A percentile compares a stretch with the other conserved stretches of the same genome.
These are phyloP conservation scores for Drosophila paucipuncta DNA, from an alignment of 2,888 invertebrate species.

Conservation along the genomic window DNA sequence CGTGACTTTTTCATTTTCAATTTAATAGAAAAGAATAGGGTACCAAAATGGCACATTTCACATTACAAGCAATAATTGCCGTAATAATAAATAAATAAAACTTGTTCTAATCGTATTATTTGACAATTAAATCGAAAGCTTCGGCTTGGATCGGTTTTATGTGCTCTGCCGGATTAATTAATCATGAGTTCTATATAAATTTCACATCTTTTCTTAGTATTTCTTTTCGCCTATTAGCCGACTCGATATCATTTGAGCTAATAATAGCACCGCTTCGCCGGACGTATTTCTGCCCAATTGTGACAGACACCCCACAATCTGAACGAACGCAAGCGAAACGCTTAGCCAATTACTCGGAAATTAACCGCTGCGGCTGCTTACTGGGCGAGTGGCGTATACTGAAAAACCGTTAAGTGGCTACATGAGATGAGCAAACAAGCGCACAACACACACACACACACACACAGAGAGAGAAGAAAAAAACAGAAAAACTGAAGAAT, in stretches of 20 bases:
- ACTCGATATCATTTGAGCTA: slow-evolving; percentile 45
- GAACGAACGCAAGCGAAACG: slow-evolving; percentile 73
- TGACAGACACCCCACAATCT: slow-evolving; percentile 52
- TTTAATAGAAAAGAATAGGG: not conserved
- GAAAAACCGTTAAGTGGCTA: slow-evolving; percentile 74
- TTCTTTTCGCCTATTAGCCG: slow-evolving; percentile 1
- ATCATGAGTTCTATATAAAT: not conserved
- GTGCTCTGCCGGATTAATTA: not conserved
- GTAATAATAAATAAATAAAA: not conserved
- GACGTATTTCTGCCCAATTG: slow-evolving; percentile 55
- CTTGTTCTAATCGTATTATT: not conserved
- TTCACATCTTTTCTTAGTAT: not conserved
- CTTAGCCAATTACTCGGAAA: slow-evolving; percentile 77
- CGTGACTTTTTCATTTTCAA: not conserved
- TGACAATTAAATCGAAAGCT: not conserved
- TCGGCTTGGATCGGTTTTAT: not conserved
- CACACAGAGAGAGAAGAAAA: not conserved
- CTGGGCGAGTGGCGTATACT: slow-evolving; percentile 63
- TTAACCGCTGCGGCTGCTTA: slow-evolving; percentile 68
- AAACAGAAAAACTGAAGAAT: slow-evolving; percentile 16
- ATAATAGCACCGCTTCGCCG: slow-evolving; percentile 35
- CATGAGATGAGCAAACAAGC: slow-evolving; percentile 56
- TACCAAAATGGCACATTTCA: not conserved
- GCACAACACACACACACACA: slow-evolving; percentile 6
- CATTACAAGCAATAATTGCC: not conserved